A percentile compares a stretch with the other conserved stretches of the same genome.
Conservation (phyloP, 2,888 invertebrate species). For the Patella depressa region DNA sequence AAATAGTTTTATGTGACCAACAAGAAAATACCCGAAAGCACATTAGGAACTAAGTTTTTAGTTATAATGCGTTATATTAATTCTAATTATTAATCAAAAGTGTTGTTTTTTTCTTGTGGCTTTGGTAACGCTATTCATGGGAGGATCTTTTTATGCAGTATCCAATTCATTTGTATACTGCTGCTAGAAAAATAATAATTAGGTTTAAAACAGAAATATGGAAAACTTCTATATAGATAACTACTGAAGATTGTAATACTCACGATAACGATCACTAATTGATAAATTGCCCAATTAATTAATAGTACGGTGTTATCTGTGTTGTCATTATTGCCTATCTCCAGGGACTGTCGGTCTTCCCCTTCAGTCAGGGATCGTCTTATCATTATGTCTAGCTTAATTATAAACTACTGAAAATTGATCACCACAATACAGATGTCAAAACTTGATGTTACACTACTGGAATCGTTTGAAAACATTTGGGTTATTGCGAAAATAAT, state of each 20-base stretch:
- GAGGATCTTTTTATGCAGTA: too few species aligned
- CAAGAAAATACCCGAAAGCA: too few species aligned
- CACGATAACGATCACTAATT: neutral
- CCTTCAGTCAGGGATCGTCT: neutral
- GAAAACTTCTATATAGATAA: too few species aligned
- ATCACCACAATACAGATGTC: neutral
- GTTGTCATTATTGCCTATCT: neutral
- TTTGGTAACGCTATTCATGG: too few species aligned
- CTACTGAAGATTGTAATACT: neutral
- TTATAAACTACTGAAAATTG: constrained; percentile 5
- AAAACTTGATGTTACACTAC: neutral
- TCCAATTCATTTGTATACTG: too few species aligned
- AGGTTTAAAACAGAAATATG: too few species aligned
- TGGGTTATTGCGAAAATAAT: neutral
- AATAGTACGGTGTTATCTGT: neutral
- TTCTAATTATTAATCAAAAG: too few species aligned
- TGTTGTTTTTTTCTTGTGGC: too few species aligned
- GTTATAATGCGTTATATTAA: too few species aligned
- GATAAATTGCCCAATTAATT: constrained; percentile 10
- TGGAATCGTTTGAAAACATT: neutral
- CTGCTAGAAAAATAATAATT: too few species aligned
- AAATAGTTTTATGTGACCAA: too few species aligned
- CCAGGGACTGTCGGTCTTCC: neutral
- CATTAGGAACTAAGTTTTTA: too few species aligned
- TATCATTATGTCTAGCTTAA: neutral